phyloP scores from a whole-genome alignment of 2,113 vertebrate genomes.

The Lepidiolamprologus cunningtoni region DNA sequence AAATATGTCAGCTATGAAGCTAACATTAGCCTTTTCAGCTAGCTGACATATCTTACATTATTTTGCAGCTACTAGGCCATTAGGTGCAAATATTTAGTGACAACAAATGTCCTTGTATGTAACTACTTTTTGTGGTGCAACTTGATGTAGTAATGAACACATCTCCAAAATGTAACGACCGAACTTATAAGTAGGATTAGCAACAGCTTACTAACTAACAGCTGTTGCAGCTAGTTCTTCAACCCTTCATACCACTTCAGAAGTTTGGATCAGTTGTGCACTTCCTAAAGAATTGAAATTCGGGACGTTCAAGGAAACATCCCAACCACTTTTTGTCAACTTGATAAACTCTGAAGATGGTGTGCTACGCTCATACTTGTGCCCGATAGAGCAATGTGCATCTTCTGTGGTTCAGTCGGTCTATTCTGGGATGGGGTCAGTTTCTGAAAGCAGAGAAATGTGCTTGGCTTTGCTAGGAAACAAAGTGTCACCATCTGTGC shows the following conservation, averaged over 20 bases:
- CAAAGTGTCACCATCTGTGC: constrained; percentile 15
- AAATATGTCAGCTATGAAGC: neutral
- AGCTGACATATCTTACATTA: neutral
- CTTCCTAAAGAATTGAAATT: neutral
- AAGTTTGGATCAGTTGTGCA: neutral
- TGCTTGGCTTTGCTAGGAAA: constrained; percentile 28
- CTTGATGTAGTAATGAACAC: neutral
- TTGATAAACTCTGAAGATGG: neutral
- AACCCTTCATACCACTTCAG: neutral
- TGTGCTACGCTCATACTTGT: constrained; percentile 2
- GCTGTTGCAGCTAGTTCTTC: neutral
- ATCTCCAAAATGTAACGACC: neutral
- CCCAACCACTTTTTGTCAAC: neutral
- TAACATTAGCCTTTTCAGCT: neutral
- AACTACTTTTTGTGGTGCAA: neutral
- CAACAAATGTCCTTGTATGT: neutral
- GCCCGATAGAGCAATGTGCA: neutral
- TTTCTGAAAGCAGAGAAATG: constrained; percentile 16
- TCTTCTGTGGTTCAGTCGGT: constrained; percentile 18
- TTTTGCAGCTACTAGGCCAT: neutral
- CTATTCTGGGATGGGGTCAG: neutral
- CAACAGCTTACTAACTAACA: neutral
- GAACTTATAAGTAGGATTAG: neutral
- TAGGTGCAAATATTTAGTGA: neutral
- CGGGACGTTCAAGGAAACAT: neutral